A percentile compares a stretch with the other conserved stretches of the same genome.
Evolutionary conservation across 2,888 invertebrate genomes (phyloP).

Genomic region (Eupithecia pulchellata): DNA sequence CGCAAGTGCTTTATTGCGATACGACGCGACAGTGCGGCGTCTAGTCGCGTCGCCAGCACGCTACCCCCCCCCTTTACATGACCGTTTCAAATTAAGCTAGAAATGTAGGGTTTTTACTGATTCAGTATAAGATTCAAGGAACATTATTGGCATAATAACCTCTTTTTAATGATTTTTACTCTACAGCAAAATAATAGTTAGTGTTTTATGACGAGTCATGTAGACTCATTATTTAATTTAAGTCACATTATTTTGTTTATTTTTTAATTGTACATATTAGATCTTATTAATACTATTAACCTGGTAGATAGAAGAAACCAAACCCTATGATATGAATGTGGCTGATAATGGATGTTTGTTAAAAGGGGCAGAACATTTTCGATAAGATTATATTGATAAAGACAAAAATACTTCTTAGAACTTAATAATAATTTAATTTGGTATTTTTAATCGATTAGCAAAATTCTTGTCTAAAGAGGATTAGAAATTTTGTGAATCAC

Average conservation of each 20-base stretch:
- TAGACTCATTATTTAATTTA: too few relatives aligned
- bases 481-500: background rate
- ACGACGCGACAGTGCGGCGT: conserved; percentile 58
- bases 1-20: conserved; percentile 65
- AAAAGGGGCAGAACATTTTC: background rate
- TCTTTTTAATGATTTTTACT: too few relatives aligned
- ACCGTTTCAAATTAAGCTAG: conserved; percentile 34
- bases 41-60: conserved; percentile 40
- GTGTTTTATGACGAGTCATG: too few relatives aligned
- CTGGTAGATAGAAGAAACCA: background rate
- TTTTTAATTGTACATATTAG: too few relatives aligned
- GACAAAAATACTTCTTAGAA: background rate
- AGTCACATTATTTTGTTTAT: too few relatives aligned
- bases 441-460: background rate
- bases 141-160: background rate
- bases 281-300: too few relatives aligned
- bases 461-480: background rate
- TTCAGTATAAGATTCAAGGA: conserved; percentile 13
- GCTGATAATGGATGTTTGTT: background rate
- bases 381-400: background rate
- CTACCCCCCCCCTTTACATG: conserved; percentile 38
- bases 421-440: background rate
- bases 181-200: too few relatives aligned
- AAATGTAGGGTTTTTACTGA: conserved; percentile 19
- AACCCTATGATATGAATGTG: background rate